These are phyloP conservation scores for Conistra vaccinii DNA, from an alignment of 2,888 invertebrate species.

Conservation along the genomic window DNA sequence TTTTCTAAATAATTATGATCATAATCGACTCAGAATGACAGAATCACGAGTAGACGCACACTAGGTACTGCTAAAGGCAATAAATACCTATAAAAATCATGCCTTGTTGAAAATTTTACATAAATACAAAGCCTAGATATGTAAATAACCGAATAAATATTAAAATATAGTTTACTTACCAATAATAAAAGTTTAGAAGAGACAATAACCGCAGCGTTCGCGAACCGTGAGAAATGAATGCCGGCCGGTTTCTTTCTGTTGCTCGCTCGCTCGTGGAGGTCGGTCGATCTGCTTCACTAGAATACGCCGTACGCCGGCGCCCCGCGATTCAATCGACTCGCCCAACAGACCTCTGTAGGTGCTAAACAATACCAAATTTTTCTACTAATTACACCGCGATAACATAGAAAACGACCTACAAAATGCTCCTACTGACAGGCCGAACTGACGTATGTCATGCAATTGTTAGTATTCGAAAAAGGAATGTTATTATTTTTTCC, in stretches of 20 bases:
- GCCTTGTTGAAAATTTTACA: background rate
- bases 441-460: slow-evolving; percentile 75
- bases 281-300: slow-evolving; percentile 86
- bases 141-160: slow-evolving; percentile 24
- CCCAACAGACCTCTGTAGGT: slow-evolving; percentile 82
- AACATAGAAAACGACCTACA: slow-evolving; percentile 75
- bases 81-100: background rate
- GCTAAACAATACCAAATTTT: slow-evolving; percentile 77
- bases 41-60: slow-evolving; percentile 3
- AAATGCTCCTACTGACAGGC: slow-evolving; percentile 72
- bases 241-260: slow-evolving; percentile 85
- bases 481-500: slow-evolving; percentile 78
- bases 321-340: slow-evolving; percentile 82
- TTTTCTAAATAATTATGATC: background rate
- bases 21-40: slow-evolving; percentile 1
- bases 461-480: slow-evolving; percentile 80
- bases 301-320: slow-evolving; percentile 81
- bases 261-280: slow-evolving; percentile 80
- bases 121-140: background rate
- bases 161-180: slow-evolving; percentile 75
- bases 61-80: background rate
- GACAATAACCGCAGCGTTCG: slow-evolving; percentile 79
- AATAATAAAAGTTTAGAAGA: slow-evolving; percentile 70
- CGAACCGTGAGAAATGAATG: slow-evolving; percentile 86
- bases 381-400: slow-evolving; percentile 70